These are phyloP conservation scores for Hirudo medicinalis DNA, from an alignment of 1,140 invertebrate genomes.

Conservation along the genomic window DNA sequence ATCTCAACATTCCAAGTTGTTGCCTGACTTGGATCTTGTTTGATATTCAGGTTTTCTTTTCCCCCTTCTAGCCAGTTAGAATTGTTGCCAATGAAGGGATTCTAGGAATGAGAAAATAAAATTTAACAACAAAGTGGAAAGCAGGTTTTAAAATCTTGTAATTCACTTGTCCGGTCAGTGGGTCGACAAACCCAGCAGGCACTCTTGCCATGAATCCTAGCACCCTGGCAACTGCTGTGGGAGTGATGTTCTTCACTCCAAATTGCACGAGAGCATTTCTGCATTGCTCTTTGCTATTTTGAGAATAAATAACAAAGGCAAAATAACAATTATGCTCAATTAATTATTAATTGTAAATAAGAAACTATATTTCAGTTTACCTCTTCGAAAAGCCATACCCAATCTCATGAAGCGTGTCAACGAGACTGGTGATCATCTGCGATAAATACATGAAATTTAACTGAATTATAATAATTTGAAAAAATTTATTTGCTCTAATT, in stretches of 20 bases:
- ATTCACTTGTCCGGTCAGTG: background rate
- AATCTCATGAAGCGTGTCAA: slow-evolving; percentile 11
- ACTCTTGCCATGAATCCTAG: slow-evolving; percentile 73
- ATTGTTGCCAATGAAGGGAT: slow-evolving; percentile 12
- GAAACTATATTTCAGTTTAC: background rate
- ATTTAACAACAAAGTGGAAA: background rate
- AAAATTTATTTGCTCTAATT: background rate
- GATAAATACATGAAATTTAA: background rate
- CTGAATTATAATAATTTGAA: background rate
- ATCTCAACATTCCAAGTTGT: slow-evolving; percentile 83
- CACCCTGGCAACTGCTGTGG: slow-evolving; percentile 67
- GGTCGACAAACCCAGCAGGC: slow-evolving; percentile 50
- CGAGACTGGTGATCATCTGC: background rate
- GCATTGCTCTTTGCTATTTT: slow-evolving; percentile 65
- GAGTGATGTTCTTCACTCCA: slow-evolving; percentile 54
- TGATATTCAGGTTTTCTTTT: slow-evolving; percentile 34
- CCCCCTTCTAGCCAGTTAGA: slow-evolving; percentile 41
- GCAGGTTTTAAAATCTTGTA: background rate
- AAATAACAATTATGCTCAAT: background rate
- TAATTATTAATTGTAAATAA: background rate
- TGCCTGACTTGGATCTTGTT: slow-evolving; percentile 35
- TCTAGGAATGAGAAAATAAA: background rate
- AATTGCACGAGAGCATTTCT: slow-evolving; percentile 64
- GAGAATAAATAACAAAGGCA: background rate
- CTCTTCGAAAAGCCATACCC: slow-evolving; percentile 4